A percentile compares a stretch with the other conserved stretches of the same genome.
Conservation (phyloP, 2,797 vertebrate species). For the Coracias cyanogaster region DNA sequence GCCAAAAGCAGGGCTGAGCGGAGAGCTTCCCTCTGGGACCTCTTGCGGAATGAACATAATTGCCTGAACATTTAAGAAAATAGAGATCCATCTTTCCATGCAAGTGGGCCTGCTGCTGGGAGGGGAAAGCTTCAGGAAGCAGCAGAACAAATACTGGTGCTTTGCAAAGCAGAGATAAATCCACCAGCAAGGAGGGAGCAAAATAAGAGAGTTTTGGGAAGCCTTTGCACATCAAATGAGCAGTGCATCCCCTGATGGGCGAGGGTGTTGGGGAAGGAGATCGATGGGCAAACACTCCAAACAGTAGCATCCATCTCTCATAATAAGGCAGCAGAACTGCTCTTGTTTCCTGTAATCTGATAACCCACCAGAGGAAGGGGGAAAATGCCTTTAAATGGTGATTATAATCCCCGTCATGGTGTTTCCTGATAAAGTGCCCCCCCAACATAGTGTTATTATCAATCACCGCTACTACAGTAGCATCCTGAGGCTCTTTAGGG, state of each 20-base stretch:
- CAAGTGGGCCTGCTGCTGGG: not conserved
- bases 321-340: conserved; percentile 49
- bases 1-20: not conserved
- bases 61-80: conserved; percentile 23
- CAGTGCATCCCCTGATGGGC: not conserved
- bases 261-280: not conserved
- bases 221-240: not conserved
- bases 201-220: not conserved
- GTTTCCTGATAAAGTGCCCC: conserved; percentile 10
- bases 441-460: not conserved
- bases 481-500: not conserved
- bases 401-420: conserved; percentile 6
- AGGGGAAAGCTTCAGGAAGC: not conserved
- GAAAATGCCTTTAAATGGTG: conserved; percentile 8
- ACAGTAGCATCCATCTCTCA: conserved; percentile 43
- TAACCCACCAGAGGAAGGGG: conserved; percentile 19
- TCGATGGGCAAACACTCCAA: not conserved
- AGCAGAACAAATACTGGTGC: not conserved
- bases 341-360: conserved; percentile 59
- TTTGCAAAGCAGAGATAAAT: not conserved
- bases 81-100: conserved; percentile 14
- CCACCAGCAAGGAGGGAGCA: not conserved
- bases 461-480: not conserved
- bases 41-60: not conserved
- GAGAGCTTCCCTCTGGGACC: not conserved